These are phyloP conservation scores for Labia minor DNA, from an alignment of 2,888 invertebrate genomes.

Conservation along the genomic window DNA sequence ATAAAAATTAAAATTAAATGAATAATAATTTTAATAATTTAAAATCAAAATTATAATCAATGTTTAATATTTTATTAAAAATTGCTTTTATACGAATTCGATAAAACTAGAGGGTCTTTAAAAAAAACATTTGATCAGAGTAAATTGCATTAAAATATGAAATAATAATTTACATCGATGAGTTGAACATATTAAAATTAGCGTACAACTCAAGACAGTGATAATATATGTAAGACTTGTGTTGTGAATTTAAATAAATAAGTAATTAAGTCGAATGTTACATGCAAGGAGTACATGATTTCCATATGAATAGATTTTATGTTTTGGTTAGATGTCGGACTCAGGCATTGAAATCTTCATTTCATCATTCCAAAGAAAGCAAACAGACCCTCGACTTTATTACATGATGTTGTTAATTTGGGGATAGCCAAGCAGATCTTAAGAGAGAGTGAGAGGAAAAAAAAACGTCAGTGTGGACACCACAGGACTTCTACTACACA, in stretches of 20 bases:
- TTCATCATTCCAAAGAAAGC: background rate
- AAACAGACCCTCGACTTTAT: background rate
- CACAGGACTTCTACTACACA: too few species aligned
- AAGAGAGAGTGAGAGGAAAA: too few species aligned
- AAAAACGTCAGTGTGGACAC: too few species aligned
- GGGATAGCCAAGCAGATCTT: too few species aligned
- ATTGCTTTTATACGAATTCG: too few species aligned
- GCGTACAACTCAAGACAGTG: background rate
- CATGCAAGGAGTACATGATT: background rate
- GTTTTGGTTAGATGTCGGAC: background rate
- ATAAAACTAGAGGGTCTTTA: too few species aligned
- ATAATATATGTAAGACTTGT: background rate
- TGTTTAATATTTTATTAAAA: too few species aligned
- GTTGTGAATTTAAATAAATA: conserved; percentile 5
- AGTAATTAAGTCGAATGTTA: background rate
- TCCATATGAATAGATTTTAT: conserved; percentile 7
- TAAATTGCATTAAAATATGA: background rate
- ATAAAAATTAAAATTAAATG: too few species aligned
- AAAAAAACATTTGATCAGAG: too few species aligned
- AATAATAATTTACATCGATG: background rate
- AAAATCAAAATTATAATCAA: too few species aligned
- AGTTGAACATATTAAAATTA: too few species aligned
- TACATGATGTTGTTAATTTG: background rate
- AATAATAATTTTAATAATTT: too few species aligned
- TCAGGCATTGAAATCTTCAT: background rate